These are phyloP conservation scores for Pseudococcus viburni DNA, from an alignment of 2,888 invertebrate genomes.

Conservation along the genomic window DNA sequence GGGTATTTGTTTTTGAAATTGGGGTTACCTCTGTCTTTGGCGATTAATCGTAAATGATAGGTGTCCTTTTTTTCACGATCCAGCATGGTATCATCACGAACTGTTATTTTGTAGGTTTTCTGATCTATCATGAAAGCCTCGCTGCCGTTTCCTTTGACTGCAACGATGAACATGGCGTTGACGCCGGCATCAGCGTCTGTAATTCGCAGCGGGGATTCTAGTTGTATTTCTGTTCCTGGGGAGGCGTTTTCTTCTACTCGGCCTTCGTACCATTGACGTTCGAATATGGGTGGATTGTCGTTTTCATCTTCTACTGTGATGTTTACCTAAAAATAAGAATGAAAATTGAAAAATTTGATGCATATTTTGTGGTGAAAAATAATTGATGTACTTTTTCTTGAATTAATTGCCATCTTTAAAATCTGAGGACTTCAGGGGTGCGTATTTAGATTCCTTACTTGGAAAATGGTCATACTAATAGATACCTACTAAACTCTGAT, in stretches of 20 bases:
- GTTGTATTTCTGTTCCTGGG: slow-evolving; percentile 79
- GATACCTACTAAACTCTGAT: no score
- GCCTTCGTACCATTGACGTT: slow-evolving; percentile 81
- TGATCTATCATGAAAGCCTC: slow-evolving; percentile 81
- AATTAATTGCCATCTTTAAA: no score
- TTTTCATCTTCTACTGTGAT: slow-evolving; percentile 88
- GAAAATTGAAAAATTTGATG: no score
- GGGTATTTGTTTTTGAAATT: not conserved
- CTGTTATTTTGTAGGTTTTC: slow-evolving; percentile 77
- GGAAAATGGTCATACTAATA: no score
- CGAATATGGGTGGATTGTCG: slow-evolving; percentile 88
- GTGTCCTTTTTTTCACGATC: slow-evolving; percentile 82
- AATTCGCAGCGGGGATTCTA: slow-evolving; percentile 80
- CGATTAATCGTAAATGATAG: slow-evolving; percentile 81
- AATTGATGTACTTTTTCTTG: no score
- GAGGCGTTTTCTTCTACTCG: slow-evolving; percentile 84
- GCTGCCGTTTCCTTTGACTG: slow-evolving; percentile 82
- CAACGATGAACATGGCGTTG: slow-evolving; percentile 80
- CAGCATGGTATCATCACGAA: slow-evolving; percentile 75
- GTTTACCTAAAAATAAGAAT: slow-evolving; percentile 73
- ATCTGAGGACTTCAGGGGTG: no score
- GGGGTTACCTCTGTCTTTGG: slow-evolving; percentile 76
- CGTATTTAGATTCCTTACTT: no score
- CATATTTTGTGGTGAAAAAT: no score
- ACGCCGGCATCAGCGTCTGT: slow-evolving; percentile 80